phyloP scores from a whole-genome alignment of 2,797 vertebrate species.

The Paratrypauchen microcephalus region DNA sequence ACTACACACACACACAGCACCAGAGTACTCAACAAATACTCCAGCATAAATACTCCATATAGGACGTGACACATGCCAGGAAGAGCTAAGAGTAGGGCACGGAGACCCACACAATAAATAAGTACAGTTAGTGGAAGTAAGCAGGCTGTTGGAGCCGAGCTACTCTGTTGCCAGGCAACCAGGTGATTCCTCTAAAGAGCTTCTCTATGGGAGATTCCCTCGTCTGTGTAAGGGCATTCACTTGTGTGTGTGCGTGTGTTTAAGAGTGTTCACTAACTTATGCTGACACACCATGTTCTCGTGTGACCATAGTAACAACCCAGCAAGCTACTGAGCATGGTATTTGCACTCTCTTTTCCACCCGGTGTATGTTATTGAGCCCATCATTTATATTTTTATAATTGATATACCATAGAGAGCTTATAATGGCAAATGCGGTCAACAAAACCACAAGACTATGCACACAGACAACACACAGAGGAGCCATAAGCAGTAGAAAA shows the following conservation, averaged over 20 bases:
- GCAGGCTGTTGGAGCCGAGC: slow-evolving; percentile 59
- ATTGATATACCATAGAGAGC: slow-evolving; percentile 66
- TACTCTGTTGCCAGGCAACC: slow-evolving; percentile 80
- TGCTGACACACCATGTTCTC: slow-evolving; percentile 55
- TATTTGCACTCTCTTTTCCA: slow-evolving; percentile 44
- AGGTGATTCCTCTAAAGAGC: slow-evolving; percentile 79
- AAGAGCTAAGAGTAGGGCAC: slow-evolving; percentile 15
- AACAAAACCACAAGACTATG: slow-evolving; percentile 22
- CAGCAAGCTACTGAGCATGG: slow-evolving; percentile 41
- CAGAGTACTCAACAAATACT: slow-evolving; percentile 16
- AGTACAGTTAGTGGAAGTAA: slow-evolving; percentile 64
- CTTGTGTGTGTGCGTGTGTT: slow-evolving; percentile 33
- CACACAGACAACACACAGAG: slow-evolving; percentile 2
- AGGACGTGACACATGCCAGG: slow-evolving; percentile 24
- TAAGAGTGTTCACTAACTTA: slow-evolving; percentile 41
- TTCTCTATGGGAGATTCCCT: slow-evolving; percentile 77
- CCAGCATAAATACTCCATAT: slow-evolving; percentile 13
- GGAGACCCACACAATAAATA: slow-evolving; percentile 45
- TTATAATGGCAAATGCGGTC: slow-evolving; percentile 51
- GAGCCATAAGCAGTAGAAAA: slow-evolving; percentile 56
- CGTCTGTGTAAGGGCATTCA: slow-evolving; percentile 65
- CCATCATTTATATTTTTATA: slow-evolving; percentile 73
- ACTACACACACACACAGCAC: slow-evolving; percentile 13
- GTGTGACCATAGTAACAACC: slow-evolving; percentile 51
- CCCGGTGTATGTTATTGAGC: slow-evolving; percentile 69